phyloP scores from a whole-genome alignment of 2,113 vertebrate genomes.

The Thryonomys swinderianus region DNA sequence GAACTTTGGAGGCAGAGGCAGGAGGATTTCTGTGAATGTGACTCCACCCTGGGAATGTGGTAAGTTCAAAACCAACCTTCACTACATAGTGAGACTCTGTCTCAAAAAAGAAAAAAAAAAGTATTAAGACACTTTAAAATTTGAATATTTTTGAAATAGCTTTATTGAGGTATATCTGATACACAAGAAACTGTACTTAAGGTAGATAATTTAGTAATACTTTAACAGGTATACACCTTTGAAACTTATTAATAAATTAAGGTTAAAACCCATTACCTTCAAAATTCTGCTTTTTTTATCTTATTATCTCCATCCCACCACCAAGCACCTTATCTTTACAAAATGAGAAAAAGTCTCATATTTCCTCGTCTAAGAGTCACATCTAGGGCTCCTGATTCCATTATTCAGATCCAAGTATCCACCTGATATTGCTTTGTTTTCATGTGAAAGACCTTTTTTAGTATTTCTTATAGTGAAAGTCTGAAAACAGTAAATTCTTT shows the following conservation, averaged over 20 bases:
- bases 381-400: background rate
- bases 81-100: background rate
- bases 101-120: background rate
- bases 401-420: background rate
- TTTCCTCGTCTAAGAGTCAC: background rate
- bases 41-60: background rate
- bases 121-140: background rate
- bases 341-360: background rate
- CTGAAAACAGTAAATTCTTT: background rate
- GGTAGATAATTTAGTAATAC: background rate
- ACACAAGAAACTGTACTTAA: background rate
- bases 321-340: background rate
- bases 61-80: background rate
- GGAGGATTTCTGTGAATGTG: background rate
- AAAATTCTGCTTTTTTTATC: background rate
- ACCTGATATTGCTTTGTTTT: background rate
- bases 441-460: background rate
- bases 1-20: background rate
- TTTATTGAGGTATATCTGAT: background rate
- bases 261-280: background rate
- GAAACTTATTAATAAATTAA: slow-evolving; percentile 8
- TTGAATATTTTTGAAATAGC: background rate
- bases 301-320: background rate
- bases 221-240: background rate
- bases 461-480: background rate